Evolutionary conservation across 2,888 invertebrate species (phyloP), one percentile per base, ranked within the genome.

Genomic region (Drosophila setosimentum): DNA sequence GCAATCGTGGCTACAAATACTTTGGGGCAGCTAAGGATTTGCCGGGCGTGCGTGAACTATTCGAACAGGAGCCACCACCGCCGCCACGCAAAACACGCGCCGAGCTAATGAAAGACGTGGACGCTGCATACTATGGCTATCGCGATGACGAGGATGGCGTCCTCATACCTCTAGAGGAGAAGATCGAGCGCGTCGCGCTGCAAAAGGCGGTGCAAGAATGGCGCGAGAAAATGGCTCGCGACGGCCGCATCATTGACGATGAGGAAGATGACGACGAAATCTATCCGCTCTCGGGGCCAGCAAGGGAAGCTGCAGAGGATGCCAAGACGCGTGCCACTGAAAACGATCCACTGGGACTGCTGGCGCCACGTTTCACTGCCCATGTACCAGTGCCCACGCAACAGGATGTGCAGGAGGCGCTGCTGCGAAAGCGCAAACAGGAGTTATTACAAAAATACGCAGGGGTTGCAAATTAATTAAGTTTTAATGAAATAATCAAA

Each of bases 111-210:
- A 97, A 98, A 83, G 97, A 99, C 91, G 98, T 99, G 45, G 99
- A 99, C 94, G 99, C 99, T 0, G 98, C 99, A 93, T 99, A 99
- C 94, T 99, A 99, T 93, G 99, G 99, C 0, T 99, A 99, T 93
- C 94, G 99, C 87, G 99, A 99, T 93, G 99, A 99, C 88, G 99
- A 99, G 91, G 99, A 99, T 93, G 99, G 99, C 0, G 95, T 99
- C 60, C 94, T 99, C 51, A 94, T 97, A 75, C 99, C 99, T 0
- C 92, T 98, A 5, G 99, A 99, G 93, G 94, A 95, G 80, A 95
- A 95, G 72, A 95, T 95, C 37, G 98, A 99, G 94, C 95, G 95
- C 89, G 94, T 95, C 90, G 96, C 96, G 94, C 92, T 91, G 5
- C 90, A 90, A 69, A 85, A 84, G 73, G 95, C 96, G 0, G 94